A percentile compares a stretch with the other conserved stretches of the same genome.
Conservation (phyloP, 2,113 vertebrate genomes). For the Raphicerus campestris region DNA sequence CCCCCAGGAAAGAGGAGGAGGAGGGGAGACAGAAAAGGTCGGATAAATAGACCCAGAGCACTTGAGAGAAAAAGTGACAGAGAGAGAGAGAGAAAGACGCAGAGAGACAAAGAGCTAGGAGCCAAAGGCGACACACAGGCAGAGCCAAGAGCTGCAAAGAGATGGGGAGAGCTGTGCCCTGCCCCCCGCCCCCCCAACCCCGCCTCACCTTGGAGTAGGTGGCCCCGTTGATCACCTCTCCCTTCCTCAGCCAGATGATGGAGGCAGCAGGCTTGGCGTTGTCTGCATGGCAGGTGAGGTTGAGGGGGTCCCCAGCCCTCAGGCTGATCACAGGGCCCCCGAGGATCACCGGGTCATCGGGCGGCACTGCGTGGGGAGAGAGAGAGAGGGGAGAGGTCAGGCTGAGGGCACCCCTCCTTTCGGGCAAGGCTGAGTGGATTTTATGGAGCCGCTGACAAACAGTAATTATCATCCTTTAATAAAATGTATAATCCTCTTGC, state of each 20-base stretch:
- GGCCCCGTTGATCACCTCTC: conserved; percentile 94
- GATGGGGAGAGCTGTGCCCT: accelerated
- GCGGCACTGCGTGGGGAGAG: conserved; percentile 86
- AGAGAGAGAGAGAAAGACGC: no score
- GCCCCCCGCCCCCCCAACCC: background rate
- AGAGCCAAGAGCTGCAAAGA: no score
- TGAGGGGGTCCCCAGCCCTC: conserved; percentile 93
- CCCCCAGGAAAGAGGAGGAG: background rate
- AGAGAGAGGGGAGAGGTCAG: conserved; percentile 28
- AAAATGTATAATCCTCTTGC: background rate
- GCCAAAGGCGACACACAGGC: background rate
- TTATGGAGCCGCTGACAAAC: background rate
- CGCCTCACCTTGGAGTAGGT: conserved; percentile 95
- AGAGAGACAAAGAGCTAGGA: background rate
- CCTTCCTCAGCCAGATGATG: conserved; percentile 94
- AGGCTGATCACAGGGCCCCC: conserved; percentile 96
- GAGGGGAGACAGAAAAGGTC: no score
- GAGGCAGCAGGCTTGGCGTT: conserved; percentile 97
- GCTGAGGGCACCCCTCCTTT: background rate
- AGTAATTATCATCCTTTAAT: background rate
- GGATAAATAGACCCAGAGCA: background rate
- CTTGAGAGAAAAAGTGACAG: accelerated
- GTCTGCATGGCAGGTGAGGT: conserved; percentile 96
- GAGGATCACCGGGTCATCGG: conserved; percentile 94
- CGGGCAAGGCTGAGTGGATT: background rate